phyloP scores from a whole-genome alignment of 2,888 invertebrate species.

The Pantelozetes paolii region DNA sequence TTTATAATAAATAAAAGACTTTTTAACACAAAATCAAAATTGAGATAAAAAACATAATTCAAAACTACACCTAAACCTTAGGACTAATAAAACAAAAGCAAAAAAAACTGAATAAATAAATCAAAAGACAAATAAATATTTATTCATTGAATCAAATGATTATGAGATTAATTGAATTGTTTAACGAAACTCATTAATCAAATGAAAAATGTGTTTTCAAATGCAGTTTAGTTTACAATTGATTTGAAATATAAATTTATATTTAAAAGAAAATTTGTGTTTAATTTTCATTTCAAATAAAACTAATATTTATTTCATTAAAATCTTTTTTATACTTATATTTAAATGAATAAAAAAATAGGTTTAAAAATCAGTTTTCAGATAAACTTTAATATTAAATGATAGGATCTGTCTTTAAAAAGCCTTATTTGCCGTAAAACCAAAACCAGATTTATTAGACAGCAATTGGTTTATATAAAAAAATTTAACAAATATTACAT shows the following conservation, averaged over 20 bases:
- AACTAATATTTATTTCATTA: no score
- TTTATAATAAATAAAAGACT: neutral
- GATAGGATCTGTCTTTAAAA: slow-evolving; percentile 13
- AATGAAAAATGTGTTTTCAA: neutral
- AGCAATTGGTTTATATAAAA: neutral
- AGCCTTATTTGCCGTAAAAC: neutral
- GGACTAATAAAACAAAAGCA: neutral
- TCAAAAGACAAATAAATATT: slow-evolving; percentile 9
- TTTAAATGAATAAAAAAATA: no score
- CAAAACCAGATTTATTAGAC: neutral
- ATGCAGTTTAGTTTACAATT: no score
- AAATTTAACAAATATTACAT: no score
- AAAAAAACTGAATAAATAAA: neutral
- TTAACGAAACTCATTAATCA: neutral
- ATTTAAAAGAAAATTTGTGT: no score
- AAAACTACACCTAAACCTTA: neutral
- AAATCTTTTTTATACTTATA: no score
- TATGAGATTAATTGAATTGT: slow-evolving; percentile 9
- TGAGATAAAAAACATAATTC: neutral
- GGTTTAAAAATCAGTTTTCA: no score
- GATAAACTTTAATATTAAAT: neutral
- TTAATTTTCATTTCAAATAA: no score
- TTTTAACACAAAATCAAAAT: neutral
- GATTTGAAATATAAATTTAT: no score
- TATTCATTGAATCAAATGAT: neutral